Conservation (phyloP, 1,140 invertebrate species). For the Neodiprion fabricii region DNA sequence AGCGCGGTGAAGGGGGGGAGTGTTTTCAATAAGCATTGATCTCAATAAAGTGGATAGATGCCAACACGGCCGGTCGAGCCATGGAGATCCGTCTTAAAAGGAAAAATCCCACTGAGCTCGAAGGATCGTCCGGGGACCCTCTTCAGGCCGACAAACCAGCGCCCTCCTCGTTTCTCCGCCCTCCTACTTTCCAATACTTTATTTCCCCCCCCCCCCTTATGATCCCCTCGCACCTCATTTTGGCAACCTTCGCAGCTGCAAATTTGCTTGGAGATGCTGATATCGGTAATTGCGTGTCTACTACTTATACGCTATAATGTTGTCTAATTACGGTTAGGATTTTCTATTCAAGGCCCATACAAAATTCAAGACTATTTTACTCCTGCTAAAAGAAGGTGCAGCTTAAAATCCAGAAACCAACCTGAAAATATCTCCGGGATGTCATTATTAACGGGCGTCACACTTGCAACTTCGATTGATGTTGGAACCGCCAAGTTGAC, state of each 20-base stretch:
- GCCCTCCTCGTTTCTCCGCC: background rate
- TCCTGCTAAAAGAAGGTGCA: too few species aligned
- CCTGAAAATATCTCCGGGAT: too few species aligned
- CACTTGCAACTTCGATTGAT: too few species aligned
- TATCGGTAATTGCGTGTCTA: background rate
- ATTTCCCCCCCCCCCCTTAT: background rate
- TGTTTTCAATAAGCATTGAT: slow-evolving; percentile 32
- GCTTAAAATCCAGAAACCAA: too few species aligned
- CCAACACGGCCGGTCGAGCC: slow-evolving; percentile 16
- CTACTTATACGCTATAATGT: too few species aligned
- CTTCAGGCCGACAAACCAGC: background rate
- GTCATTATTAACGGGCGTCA: too few species aligned
- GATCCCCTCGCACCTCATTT: background rate
- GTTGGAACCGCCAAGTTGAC: too few species aligned
- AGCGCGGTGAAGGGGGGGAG: background rate
- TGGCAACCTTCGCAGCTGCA: background rate
- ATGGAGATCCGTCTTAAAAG: slow-evolving; percentile 22
- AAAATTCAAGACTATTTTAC: too few species aligned
- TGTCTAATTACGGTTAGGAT: too few species aligned
- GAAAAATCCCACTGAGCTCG: slow-evolving; percentile 11
- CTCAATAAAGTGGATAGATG: slow-evolving; percentile 33
- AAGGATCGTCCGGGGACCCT: background rate
- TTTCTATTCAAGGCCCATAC: too few species aligned
- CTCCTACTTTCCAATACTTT: background rate
- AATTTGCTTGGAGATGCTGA: background rate